A percentile compares a stretch with the other conserved stretches of the same genome.
Conservation (phyloP, 2,113 vertebrate genomes). For the Pelecanoides urinatrix region DNA sequence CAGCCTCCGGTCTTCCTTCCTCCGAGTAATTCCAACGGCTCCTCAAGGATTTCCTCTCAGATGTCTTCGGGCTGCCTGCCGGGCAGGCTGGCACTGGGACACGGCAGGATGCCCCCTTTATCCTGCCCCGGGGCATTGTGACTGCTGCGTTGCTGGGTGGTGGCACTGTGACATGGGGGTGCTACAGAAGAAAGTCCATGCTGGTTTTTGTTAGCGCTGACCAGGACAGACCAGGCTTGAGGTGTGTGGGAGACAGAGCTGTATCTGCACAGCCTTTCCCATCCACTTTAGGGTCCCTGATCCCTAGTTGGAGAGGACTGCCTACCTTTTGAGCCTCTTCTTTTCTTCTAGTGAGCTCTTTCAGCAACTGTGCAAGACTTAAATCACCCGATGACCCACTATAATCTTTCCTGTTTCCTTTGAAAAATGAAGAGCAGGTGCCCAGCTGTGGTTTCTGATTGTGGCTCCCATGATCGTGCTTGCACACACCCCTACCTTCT, state of each 20-base stretch:
- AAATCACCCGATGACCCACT: not conserved
- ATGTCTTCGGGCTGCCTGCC: too few species aligned
- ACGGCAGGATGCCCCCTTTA: not conserved
- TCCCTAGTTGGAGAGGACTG: not conserved
- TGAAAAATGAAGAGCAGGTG: not conserved
- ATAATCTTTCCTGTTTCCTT: not conserved
- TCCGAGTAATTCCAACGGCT: not conserved
- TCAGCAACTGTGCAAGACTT: not conserved
- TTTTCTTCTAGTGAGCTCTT: not conserved
- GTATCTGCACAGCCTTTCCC: not conserved
- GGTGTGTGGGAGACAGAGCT: not conserved
- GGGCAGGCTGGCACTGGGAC: not conserved
- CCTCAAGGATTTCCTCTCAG: not conserved
- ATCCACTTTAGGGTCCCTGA: not conserved
- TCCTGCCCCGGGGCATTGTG: not conserved
- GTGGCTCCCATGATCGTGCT: accelerated
- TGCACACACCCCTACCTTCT: accelerated
- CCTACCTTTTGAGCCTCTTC: not conserved
- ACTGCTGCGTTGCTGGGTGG: not conserved
- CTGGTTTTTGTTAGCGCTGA: not conserved
- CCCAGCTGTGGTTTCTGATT: not conserved
- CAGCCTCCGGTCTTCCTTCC: not conserved
- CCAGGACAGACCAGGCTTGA: not conserved
- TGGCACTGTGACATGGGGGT: accelerated
- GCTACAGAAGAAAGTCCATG: not conserved